Percentiles rank a stretch among this genome's conserved stretches.
Evolutionary conservation across 2,113 vertebrate species (phyloP).

Genomic region (Syngnathus floridae): DNA sequence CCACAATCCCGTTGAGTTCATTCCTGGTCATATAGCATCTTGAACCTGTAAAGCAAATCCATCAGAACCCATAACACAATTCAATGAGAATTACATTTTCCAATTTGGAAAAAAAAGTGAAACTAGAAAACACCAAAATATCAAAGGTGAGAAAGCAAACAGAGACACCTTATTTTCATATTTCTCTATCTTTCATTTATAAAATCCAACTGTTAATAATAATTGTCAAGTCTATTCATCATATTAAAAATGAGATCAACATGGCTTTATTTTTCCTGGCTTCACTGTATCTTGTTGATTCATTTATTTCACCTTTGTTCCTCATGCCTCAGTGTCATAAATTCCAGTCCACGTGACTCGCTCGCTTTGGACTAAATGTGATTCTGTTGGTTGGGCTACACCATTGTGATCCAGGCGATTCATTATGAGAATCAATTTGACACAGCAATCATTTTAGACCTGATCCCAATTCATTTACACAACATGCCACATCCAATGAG

Average conservation of each 20-base stretch:
- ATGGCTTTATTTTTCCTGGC: too few species aligned
- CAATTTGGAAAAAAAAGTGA: too few species aligned
- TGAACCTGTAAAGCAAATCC: too few species aligned
- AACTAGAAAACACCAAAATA: too few species aligned
- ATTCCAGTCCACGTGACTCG: conserved; percentile 28
- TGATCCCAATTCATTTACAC: conserved; percentile 15
- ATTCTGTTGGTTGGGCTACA: conserved; percentile 12
- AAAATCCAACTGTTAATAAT: neutral
- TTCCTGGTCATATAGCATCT: too few species aligned
- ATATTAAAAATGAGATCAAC: neutral
- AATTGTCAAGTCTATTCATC: neutral
- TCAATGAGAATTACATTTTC: neutral
- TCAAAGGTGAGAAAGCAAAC: neutral
- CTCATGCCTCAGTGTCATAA: neutral
- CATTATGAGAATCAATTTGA: conserved; percentile 30
- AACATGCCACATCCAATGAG: conserved; percentile 36
- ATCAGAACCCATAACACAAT: neutral
- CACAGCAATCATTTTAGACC: conserved; percentile 40
- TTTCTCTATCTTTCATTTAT: neutral
- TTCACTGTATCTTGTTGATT: neutral
- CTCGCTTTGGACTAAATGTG: conserved; percentile 10
- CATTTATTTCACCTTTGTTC: neutral
- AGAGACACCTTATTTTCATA: neutral
- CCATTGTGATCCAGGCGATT: conserved; percentile 20
- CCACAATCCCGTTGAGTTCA: too few species aligned